These are phyloP conservation scores for Brachionus rotundiformis DNA, from an alignment of 1,140 invertebrate genomes.

Conservation along the genomic window DNA sequence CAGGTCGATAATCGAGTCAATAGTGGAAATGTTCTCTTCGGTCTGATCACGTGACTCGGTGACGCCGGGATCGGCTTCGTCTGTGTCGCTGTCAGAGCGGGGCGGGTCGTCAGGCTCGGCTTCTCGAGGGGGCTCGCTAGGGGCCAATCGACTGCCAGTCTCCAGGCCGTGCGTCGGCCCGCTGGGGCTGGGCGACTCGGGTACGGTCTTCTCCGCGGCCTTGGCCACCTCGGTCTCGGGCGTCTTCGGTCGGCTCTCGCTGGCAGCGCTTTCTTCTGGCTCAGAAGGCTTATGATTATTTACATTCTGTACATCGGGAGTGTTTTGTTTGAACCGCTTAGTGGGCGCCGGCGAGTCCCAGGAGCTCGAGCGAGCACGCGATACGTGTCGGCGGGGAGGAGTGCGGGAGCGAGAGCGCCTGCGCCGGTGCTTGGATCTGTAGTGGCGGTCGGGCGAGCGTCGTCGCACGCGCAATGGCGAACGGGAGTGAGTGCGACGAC, in stretches of 20 bases:
- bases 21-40: constrained; percentile 32
- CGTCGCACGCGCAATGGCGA: not conserved
- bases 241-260: too few relatives aligned
- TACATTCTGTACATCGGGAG: not conserved
- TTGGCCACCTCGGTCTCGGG: too few relatives aligned
- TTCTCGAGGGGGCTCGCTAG: too few relatives aligned
- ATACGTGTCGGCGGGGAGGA: not conserved
- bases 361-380: not conserved
- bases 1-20: constrained; percentile 43
- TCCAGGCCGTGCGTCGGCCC: too few relatives aligned
- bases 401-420: not conserved
- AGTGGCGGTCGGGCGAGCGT: not conserved
- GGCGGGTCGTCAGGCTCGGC: too few relatives aligned
- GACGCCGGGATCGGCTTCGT: not conserved
- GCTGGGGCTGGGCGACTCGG: too few relatives aligned
- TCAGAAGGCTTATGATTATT: too few relatives aligned
- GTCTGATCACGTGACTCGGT: constrained; percentile 16
- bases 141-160: too few relatives aligned
- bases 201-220: too few relatives aligned
- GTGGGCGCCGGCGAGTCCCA: not conserved
- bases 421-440: not conserved
- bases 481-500: not conserved
- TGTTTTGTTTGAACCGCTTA: not conserved
- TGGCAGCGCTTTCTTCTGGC: too few relatives aligned
- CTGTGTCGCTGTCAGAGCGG: too few relatives aligned